Conservation (phyloP, 35 echinoderm and acorn worm genomes). For the Ophiothrix spiculata region DNA sequence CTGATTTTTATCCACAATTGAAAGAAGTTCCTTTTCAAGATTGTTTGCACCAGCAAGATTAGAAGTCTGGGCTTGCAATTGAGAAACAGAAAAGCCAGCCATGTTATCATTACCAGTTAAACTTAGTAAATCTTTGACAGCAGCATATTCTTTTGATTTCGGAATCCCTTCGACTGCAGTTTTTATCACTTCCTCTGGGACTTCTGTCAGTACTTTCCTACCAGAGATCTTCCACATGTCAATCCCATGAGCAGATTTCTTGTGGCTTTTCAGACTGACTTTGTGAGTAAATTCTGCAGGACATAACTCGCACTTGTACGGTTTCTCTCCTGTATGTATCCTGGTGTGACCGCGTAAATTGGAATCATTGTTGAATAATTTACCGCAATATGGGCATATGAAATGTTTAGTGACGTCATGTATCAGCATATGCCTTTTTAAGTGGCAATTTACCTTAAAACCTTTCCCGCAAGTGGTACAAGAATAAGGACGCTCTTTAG, state of each 20-base stretch:
- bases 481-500: not conserved
- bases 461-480: not conserved
- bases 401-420: slow-evolving; percentile 34
- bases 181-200: not conserved
- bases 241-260: slow-evolving; percentile 37
- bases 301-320: slow-evolving; percentile 51
- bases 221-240: slow-evolving; percentile 12
- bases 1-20: too few relatives aligned
- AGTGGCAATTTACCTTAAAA: not conserved
- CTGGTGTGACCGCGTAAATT: slow-evolving; percentile 19
- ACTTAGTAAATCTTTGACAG: too few relatives aligned
- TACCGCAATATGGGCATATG: slow-evolving; percentile 12
- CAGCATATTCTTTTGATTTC: too few relatives aligned
- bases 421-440: slow-evolving; percentile 20
- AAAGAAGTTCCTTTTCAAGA: too few relatives aligned
- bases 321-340: slow-evolving; percentile 54
- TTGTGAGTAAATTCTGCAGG: slow-evolving; percentile 28
- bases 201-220: too few relatives aligned
- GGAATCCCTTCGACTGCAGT: not conserved
- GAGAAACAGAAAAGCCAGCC: too few relatives aligned
- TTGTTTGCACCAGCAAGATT: too few relatives aligned
- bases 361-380: slow-evolving; percentile 8
- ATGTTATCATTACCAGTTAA: too few relatives aligned
- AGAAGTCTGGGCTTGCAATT: too few relatives aligned
- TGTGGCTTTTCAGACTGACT: slow-evolving; percentile 42